phyloP scores from a whole-genome alignment of 2,797 vertebrate genomes.

The Hippoglossus hippoglossus region DNA sequence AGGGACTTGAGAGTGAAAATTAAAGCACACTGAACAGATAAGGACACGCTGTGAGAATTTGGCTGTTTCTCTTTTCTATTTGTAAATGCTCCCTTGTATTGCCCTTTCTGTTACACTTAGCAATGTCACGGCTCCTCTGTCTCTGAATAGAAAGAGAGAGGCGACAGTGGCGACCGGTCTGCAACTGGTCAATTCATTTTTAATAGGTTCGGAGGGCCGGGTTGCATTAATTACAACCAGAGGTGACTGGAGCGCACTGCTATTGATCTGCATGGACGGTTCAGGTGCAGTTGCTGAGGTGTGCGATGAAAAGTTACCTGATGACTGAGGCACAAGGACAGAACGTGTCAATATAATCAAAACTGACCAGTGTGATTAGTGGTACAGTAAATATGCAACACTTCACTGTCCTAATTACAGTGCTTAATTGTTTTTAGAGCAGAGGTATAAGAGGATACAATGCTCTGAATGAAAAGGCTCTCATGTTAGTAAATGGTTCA shows the following conservation, averaged over 20 bases:
- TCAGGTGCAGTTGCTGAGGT: constrained; percentile 43
- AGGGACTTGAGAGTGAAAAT: constrained; percentile 43
- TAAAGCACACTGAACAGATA: constrained; percentile 40
- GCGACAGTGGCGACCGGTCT: constrained; percentile 30
- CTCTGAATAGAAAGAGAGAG: constrained; percentile 38
- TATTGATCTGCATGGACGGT: constrained; percentile 58
- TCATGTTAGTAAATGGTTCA: not conserved
- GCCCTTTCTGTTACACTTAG: constrained; percentile 16
- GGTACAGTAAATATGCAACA: not conserved
- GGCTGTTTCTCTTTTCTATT: not conserved
- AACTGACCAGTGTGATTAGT: constrained; percentile 11
- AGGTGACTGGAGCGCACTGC: constrained; percentile 57
- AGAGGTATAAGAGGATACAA: not conserved
- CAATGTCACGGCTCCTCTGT: constrained; percentile 31
- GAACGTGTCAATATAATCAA: constrained; percentile 41
- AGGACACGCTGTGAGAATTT: constrained; percentile 23
- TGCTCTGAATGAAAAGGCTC: not conserved
- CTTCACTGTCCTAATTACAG: not conserved
- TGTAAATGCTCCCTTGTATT: constrained; percentile 12
- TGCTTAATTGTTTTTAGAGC: constrained; percentile 12
- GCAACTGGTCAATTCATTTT: constrained; percentile 62
- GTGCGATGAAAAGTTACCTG: constrained; percentile 22
- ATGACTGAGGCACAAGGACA: constrained; percentile 29
- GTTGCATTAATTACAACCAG: constrained; percentile 63
- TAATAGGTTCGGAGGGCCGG: constrained; percentile 58